Conservation (phyloP, 2,888 invertebrate genomes). For the Cancer borealis region DNA sequence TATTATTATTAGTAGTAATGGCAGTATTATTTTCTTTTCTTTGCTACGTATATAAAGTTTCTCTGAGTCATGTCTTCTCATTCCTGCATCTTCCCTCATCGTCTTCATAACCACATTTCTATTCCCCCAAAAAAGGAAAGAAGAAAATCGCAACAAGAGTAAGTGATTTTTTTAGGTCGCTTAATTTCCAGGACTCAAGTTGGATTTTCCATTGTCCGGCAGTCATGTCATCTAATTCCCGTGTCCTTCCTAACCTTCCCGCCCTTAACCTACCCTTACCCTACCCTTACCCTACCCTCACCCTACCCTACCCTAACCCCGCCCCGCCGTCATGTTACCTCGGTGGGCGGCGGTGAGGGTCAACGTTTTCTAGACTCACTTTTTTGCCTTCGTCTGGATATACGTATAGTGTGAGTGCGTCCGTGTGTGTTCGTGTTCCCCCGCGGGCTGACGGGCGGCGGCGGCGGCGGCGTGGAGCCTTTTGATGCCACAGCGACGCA, state of each 20-base stretch:
- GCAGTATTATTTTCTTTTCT: too few species aligned
- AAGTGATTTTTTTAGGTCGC: not conserved
- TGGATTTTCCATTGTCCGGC: not conserved
- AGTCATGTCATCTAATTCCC: not conserved
- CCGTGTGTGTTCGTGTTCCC: not conserved
- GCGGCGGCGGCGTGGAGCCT: not conserved
- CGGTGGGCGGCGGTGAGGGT: not conserved
- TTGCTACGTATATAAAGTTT: too few species aligned
- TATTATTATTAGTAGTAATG: too few species aligned
- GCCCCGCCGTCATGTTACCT: constrained; percentile 17
- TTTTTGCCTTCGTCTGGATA: constrained; percentile 4
- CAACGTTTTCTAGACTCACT: not conserved
- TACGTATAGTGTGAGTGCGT: not conserved
- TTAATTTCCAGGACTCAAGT: not conserved
- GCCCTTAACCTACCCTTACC: not conserved
- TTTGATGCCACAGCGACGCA: not conserved
- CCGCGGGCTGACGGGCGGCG: not conserved
- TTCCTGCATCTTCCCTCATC: too few species aligned
- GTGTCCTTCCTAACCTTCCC: not conserved
- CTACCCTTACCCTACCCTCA: not conserved
- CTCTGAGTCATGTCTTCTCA: too few species aligned
- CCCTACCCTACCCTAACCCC: not conserved
- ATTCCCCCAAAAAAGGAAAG: not conserved
- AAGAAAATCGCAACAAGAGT: not conserved
- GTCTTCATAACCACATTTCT: too few species aligned